These are phyloP conservation scores for Orientallactaga bullata DNA, from an alignment of 2,113 vertebrate genomes.

Conservation along the genomic window DNA sequence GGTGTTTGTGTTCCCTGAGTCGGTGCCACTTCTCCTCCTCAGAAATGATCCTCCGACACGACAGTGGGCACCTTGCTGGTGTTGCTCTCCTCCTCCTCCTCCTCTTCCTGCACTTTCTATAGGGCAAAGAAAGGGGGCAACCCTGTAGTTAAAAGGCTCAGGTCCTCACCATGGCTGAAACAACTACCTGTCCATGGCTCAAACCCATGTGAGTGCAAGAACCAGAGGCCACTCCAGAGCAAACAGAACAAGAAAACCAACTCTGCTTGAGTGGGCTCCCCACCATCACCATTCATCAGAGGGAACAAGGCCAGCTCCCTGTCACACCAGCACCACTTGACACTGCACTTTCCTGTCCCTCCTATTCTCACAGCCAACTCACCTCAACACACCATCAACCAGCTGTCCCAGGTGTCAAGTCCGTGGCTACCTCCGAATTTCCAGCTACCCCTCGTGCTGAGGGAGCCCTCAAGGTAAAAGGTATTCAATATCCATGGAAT, in stretches of 20 bases:
- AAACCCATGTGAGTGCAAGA: not conserved
- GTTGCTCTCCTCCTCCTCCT: conserved; percentile 13
- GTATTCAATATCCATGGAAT: not conserved
- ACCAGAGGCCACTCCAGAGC: not conserved
- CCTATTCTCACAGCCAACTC: not conserved
- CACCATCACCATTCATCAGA: not conserved
- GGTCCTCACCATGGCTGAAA: not conserved
- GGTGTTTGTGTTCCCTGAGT: conserved; percentile 21
- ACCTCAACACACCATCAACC: not conserved
- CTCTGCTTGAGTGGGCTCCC: not conserved
- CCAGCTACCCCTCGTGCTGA: not conserved
- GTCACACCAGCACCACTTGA: not conserved
- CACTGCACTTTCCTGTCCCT: not conserved
- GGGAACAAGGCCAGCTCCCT: not conserved
- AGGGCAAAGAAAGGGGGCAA: conserved; percentile 49
- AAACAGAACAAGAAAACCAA: not conserved
- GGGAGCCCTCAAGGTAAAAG: not conserved
- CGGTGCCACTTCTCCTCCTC: not conserved
- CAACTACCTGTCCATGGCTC: not conserved
- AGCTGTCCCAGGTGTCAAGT: not conserved
- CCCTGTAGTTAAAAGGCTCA: not conserved
- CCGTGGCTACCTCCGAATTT: not conserved
- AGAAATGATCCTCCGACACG: conserved; percentile 46
- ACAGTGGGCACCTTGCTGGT: conserved; percentile 7
- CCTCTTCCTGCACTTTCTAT: conserved; percentile 71